Base-by-base conservation (phyloP, 92 coral and sea anemone species). In the Heliopora coerulea region DNA sequence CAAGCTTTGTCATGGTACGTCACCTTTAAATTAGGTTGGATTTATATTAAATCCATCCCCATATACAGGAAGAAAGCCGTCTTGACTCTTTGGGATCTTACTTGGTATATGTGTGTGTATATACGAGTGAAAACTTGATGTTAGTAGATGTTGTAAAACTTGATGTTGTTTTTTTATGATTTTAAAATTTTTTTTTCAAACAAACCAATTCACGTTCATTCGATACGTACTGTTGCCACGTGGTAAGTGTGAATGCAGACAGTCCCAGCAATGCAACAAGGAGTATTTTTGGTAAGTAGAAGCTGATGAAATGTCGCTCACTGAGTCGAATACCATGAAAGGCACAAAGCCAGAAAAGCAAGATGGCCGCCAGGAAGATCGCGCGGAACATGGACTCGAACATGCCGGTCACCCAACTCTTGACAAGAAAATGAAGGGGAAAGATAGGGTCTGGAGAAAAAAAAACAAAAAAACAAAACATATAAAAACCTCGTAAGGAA, bases 321-420 rank as follows among this genome's bases (percentile, higher is more conserved):
- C 90, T 85, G 88, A 90, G 89, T 78, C 97, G 85, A 66, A 92
- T 92, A 64, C 97, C 97, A 79, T 92, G 97, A 72, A 93, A 93
- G 15, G 98, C 98, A 87, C 98, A 93, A 26, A 93, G 57, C 98
- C 98, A 93, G 73, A 93, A 93, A 39, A 93, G 81, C 85, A 93
- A 75, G 62, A 93, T 78, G 13, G 87, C 88, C 29, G 91, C 86
- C 20, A 93, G 91, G 79, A 93, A 93, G 21, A 89, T 79, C 1
- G 98, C 98, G 57, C 91, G 98, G 88, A 93, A 90, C 62, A 93
- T 82, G 0, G 98, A 90, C 65, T 93, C 98, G 75, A 93, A 93
- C 98, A 93, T 93, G 21, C 91, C 89, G 11, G 98, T 93, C 31
- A 93, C 96, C 98, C 98, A 93, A 29, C 91, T 85, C 56, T 88